phyloP scores from a whole-genome alignment of 35 echinoderm and acorn worm species.

The Lytechinus pictus region DNA sequence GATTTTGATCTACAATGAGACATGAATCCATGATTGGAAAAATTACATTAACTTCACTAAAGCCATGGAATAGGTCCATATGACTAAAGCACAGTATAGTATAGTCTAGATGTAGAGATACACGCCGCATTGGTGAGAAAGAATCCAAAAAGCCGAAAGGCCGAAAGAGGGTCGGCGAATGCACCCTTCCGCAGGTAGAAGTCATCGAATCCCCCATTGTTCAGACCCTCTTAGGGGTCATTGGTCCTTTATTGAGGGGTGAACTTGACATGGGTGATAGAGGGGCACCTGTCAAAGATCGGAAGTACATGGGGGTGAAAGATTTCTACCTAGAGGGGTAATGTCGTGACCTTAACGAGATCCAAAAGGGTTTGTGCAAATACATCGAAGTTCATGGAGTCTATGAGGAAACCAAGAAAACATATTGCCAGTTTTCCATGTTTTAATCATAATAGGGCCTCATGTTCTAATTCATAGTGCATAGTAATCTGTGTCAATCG shows the following conservation, averaged over 20 bases:
- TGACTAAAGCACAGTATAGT: no score
- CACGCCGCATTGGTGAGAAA: no score
- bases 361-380: background rate
- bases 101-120: no score
- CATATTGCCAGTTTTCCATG: background rate
- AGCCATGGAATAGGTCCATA: no score
- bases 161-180: background rate
- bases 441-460: background rate
- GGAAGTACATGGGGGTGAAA: background rate
- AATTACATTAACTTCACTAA: no score
- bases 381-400: background rate
- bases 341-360: background rate
- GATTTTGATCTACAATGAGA: background rate
- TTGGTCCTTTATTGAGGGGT: background rate
- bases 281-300: background rate
- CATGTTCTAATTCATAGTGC: background rate
- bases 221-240: background rate
- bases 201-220: background rate
- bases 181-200: background rate
- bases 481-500: background rate
- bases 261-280: background rate
- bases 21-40: background rate
- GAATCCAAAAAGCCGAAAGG: no score
- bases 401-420: background rate
- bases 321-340: background rate